Conservation (phyloP, 1,140 invertebrate species). For the Caenorhabditis tropicalis region DNA sequence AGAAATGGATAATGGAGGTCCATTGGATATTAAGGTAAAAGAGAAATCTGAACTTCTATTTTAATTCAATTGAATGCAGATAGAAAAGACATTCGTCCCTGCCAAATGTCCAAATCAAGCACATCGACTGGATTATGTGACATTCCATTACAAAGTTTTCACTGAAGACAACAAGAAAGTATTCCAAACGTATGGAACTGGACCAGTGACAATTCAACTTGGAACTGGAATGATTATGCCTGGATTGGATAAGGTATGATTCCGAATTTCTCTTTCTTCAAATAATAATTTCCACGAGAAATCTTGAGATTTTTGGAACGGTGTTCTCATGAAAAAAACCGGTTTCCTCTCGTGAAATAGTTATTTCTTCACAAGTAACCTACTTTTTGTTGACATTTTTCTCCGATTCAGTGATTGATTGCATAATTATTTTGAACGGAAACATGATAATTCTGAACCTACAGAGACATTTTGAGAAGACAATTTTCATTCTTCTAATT, state of each 20-base stretch:
- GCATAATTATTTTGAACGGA: neutral
- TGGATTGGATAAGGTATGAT: conserved; percentile 65
- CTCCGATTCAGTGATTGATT: neutral
- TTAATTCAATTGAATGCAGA: neutral
- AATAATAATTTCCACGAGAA: too few relatives aligned
- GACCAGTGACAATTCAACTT: conserved; percentile 67
- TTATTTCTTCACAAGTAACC: neutral
- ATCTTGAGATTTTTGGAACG: too few relatives aligned
- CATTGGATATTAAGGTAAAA: conserved; percentile 71
- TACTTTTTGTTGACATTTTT: too few relatives aligned
- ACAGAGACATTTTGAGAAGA: neutral
- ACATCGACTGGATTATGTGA: conserved; percentile 67
- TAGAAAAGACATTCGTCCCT: conserved; percentile 53
- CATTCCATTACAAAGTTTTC: conserved; percentile 72
- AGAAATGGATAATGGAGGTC: conserved; percentile 66
- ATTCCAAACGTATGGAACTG: conserved; percentile 70
- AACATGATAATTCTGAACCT: neutral
- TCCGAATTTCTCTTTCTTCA: neutral
- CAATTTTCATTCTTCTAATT: too few relatives aligned
- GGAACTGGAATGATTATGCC: conserved; percentile 72
- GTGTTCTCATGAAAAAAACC: too few relatives aligned
- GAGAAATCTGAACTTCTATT: too few relatives aligned
- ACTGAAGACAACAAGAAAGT: conserved; percentile 70
- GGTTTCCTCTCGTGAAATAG: neutral
- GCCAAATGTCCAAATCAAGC: conserved; percentile 63